These are phyloP conservation scores for Holacanthus passer DNA, from an alignment of 2,113 vertebrate species.

Conservation along the genomic window DNA sequence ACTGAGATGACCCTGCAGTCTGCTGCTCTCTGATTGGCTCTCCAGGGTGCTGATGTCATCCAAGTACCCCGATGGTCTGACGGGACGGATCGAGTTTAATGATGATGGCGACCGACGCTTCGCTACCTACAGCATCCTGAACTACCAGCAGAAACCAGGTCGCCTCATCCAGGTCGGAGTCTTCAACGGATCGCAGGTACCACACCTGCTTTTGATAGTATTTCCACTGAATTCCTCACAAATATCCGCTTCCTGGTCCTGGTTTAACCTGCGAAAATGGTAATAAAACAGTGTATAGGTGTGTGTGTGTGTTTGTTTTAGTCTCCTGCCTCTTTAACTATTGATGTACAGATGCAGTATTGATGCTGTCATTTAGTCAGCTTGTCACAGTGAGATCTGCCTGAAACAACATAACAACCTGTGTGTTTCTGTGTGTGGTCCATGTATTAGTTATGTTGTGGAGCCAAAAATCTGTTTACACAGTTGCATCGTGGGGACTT, in stretches of 20 bases:
- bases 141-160: conserved; percentile 91
- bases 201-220: too few relatives aligned
- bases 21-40: conserved; percentile 54
- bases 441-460: too few relatives aligned
- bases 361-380: conserved; percentile 54
- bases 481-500: too few relatives aligned
- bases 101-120: conserved; percentile 97
- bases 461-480: too few relatives aligned
- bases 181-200: conserved; percentile 96
- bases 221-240: too few relatives aligned
- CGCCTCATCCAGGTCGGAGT: conserved; percentile 95
- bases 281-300: not conserved
- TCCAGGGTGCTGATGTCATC: conserved; percentile 96
- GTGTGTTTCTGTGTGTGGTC: conserved; percentile 37
- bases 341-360: conserved; percentile 47
- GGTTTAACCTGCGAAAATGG: not conserved
- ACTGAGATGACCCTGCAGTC: too few relatives aligned
- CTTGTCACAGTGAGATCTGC: conserved; percentile 27
- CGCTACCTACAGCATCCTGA: conserved; percentile 98
- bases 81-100: conserved; percentile 96
- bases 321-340: conserved; percentile 40
- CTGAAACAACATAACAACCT: conserved; percentile 27
- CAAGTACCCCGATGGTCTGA: conserved; percentile 95
- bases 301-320: not conserved
- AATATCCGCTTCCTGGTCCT: too few relatives aligned